Evolutionary conservation across 2,113 vertebrate species (phyloP).

Genomic region (Acanthochromis polyacanthus): DNA sequence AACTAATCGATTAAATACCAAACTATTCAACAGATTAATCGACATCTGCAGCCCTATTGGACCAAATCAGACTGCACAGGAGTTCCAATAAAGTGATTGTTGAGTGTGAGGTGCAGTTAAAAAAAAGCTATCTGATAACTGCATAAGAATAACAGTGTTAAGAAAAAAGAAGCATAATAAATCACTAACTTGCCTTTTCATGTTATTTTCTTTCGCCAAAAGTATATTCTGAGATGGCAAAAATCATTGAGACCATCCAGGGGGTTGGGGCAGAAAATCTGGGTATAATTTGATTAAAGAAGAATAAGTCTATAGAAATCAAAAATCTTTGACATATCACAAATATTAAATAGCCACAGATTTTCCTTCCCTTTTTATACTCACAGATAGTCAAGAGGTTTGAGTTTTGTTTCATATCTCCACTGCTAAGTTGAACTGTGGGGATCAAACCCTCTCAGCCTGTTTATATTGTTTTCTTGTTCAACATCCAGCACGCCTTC

Average conservation of each 20-base stretch:
- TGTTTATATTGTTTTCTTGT: conserved; percentile 37
- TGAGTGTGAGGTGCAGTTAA: too few species aligned
- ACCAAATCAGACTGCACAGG: too few species aligned
- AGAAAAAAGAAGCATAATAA: neutral
- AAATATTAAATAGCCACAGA: neutral
- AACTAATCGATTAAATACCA: too few species aligned
- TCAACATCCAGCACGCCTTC: conserved; percentile 28
- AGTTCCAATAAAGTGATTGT: too few species aligned
- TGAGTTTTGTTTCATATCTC: conserved; percentile 3
- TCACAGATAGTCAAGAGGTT: neutral
- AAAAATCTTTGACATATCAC: too few species aligned
- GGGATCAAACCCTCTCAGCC: neutral
- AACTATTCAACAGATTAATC: too few species aligned
- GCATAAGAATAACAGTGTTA: too few species aligned
- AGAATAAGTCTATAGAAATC: too few species aligned
- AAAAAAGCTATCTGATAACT: too few species aligned
- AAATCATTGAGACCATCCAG: neutral
- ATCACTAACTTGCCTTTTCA: neutral
- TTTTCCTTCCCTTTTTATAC: neutral
- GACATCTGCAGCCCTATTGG: too few species aligned
- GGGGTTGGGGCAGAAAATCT: too few species aligned
- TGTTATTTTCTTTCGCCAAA: neutral
- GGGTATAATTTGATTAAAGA: too few species aligned
- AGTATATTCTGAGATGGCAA: neutral
- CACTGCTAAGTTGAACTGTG: neutral